Percentiles rank a stretch among this genome's conserved stretches.
Conservation (phyloP, 2,888 invertebrate genomes). For the Tupiocoris notatus region DNA sequence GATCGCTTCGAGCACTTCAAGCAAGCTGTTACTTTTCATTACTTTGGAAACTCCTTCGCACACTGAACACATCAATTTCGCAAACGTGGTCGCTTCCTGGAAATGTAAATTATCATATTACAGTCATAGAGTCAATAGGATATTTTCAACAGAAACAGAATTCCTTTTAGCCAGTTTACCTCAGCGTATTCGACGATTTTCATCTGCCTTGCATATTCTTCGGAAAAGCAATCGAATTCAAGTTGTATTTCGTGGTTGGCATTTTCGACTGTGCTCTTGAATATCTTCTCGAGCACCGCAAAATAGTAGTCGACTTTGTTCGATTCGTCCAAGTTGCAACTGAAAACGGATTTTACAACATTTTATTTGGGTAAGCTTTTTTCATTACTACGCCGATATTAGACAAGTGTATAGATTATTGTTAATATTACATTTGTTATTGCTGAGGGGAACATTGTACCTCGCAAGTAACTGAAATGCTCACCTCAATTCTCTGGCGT, state of each 20-base stretch:
- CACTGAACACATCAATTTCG: conserved; percentile 57
- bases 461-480: too few relatives aligned
- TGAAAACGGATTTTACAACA: too few relatives aligned
- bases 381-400: too few relatives aligned
- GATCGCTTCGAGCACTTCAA: conserved; percentile 85
- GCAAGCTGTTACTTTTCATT: conserved; percentile 68
- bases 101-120: conserved; percentile 48
- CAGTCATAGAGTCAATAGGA: neutral
- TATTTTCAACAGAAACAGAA: too few relatives aligned
- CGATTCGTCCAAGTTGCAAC: conserved; percentile 43
- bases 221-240: conserved; percentile 34
- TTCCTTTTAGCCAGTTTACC: conserved; percentile 57
- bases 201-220: conserved; percentile 55
- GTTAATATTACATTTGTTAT: too few relatives aligned
- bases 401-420: too few relatives aligned
- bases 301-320: conserved; percentile 45
- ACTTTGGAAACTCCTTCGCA: conserved; percentile 70
- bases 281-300: conserved; percentile 45
- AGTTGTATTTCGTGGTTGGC: neutral
- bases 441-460: too few relatives aligned
- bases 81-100: conserved; percentile 59
- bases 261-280: conserved; percentile 2
- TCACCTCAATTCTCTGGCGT: conserved; percentile 43
- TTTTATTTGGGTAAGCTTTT: too few relatives aligned
- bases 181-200: conserved; percentile 69